A percentile compares a stretch with the other conserved stretches of the same genome.
phyloP scores from a whole-genome alignment of 2,888 invertebrate genomes.

The Phymatocera aterrima region DNA sequence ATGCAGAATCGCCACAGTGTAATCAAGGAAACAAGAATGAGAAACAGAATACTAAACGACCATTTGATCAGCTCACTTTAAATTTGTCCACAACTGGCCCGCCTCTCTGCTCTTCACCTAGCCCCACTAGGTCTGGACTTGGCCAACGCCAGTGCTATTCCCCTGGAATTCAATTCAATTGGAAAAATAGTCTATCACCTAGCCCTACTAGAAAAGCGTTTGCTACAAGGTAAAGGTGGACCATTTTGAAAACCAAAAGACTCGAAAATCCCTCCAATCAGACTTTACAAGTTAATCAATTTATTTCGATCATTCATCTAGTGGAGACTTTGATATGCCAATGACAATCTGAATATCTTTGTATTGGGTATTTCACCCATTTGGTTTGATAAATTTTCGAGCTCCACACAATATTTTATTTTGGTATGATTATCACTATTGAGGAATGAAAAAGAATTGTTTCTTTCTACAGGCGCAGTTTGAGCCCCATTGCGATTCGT shows the following conservation, averaged over 20 bases:
- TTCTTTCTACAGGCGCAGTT: conserved; percentile 79
- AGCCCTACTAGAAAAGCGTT: conserved; percentile 91
- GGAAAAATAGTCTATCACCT: conserved; percentile 82
- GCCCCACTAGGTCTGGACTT: conserved; percentile 77
- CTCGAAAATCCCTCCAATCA: too few relatives aligned
- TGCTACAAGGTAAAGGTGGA: conserved; percentile 79
- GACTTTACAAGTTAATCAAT: too few relatives aligned
- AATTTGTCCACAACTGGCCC: conserved; percentile 74
- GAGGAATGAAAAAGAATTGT: neutral
- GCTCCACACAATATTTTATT: too few relatives aligned
- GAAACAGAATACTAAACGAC: conserved; percentile 64
- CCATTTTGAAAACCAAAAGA: neutral
- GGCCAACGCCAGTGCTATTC: conserved; percentile 78
- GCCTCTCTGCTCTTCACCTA: conserved; percentile 79
- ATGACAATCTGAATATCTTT: too few relatives aligned
- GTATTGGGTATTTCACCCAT: too few relatives aligned
- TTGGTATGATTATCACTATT: too few relatives aligned
- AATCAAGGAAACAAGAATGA: conserved; percentile 65
- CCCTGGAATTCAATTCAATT: conserved; percentile 77
- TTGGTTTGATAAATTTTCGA: too few relatives aligned
- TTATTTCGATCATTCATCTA: too few relatives aligned
- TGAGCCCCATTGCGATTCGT: conserved; percentile 91
- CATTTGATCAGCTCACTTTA: conserved; percentile 73
- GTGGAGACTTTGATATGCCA: too few relatives aligned
- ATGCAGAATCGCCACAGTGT: conserved; percentile 66